Conservation (phyloP, 2,797 vertebrate genomes). For the Pseudopleuronectes americanus region DNA sequence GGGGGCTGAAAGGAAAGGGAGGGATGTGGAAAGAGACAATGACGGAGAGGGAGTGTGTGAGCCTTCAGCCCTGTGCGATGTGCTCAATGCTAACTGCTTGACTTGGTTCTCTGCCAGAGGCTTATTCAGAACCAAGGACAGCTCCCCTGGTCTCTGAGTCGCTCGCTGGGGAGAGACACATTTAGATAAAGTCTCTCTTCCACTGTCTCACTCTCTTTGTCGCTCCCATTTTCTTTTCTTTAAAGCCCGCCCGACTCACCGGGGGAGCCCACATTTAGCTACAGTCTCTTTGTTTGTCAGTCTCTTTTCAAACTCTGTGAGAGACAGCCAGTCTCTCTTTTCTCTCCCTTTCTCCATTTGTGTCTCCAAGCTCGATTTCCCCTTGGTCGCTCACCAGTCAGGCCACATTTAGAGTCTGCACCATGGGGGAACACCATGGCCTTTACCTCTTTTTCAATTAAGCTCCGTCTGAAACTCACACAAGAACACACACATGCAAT, state of each 20-base stretch:
- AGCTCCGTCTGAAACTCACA: slow-evolving; percentile 32
- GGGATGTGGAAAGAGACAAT: slow-evolving; percentile 53
- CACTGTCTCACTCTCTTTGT: slow-evolving; percentile 25
- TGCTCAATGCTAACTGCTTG: slow-evolving; percentile 71
- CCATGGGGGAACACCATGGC: slow-evolving; percentile 54
- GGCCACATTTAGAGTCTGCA: slow-evolving; percentile 60
- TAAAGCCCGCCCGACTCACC: slow-evolving; percentile 52
- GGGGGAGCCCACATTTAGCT: slow-evolving; percentile 73
- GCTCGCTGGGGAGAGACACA: slow-evolving; percentile 63
- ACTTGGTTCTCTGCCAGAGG: slow-evolving; percentile 68
- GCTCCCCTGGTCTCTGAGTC: slow-evolving; percentile 61
- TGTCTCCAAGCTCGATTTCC: slow-evolving; percentile 60
- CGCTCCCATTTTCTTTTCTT: slow-evolving; percentile 58
- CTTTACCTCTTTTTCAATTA: slow-evolving; percentile 77
- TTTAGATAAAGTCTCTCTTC: slow-evolving; percentile 69
- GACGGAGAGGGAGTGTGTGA: slow-evolving; percentile 50
- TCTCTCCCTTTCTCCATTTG: slow-evolving; percentile 36
- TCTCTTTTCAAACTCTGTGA: slow-evolving; percentile 62
- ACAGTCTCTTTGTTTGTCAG: slow-evolving; percentile 57
- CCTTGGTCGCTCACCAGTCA: slow-evolving; percentile 54
- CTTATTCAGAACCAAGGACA: slow-evolving; percentile 77
- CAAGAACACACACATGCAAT: slow-evolving; percentile 27
- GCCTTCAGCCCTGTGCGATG: slow-evolving; percentile 44
- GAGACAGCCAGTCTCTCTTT: slow-evolving; percentile 53
- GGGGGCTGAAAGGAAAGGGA: slow-evolving; percentile 10